Evolutionary conservation across 2,888 invertebrate genomes (phyloP), one percentile per base, ranked within the genome.

Genomic region (Melanostoma mellinum): DNA sequence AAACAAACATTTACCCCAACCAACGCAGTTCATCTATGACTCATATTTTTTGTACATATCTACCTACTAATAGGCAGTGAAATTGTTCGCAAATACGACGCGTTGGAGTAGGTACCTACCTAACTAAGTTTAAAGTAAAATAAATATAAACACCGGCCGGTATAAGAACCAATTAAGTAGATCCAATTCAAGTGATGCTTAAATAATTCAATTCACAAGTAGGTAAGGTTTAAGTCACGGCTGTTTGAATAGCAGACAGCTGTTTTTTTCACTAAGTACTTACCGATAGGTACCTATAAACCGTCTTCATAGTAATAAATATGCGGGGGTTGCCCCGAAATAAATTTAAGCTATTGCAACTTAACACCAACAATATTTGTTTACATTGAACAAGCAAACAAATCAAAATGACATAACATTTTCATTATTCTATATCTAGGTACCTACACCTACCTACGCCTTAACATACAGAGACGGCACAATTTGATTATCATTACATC

Each of bases 331-430:
- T 63, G 38, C 6, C 48, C 36, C 63, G 9, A 61, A 46, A 5
- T 0, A 63, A 38, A 50, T 6, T 30, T 50, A 6, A 40, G 38
- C 3, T 35, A 61, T 46, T 36, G 46, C 61, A 5, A 4, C 35
- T 9, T 46, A 3, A n/a, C 10, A 46, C 10, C 6, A n/a, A 6
- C 48, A 63, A 20, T 4, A 9, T 63, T 63, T 63, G 63, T 63
- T 63, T 63, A 63, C 63, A 63, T 63, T n/a, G 48, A 30, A 48
- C 61, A 36, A 30, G 3, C 48, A 61, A 61, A 61, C 3, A 46
- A 63, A 58, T n/a, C 32, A 32, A 33, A 35, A 60, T 4, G 3
- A 6, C 36, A 38, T 9, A 63, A 38, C n/a, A 36, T 63, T 50
- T 48, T 50, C 48, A 38, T 63, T 38, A 63, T 38, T 50, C 30